These are phyloP conservation scores for Bucco capensis DNA, from an alignment of 2,113 vertebrate species.

Conservation along the genomic window DNA sequence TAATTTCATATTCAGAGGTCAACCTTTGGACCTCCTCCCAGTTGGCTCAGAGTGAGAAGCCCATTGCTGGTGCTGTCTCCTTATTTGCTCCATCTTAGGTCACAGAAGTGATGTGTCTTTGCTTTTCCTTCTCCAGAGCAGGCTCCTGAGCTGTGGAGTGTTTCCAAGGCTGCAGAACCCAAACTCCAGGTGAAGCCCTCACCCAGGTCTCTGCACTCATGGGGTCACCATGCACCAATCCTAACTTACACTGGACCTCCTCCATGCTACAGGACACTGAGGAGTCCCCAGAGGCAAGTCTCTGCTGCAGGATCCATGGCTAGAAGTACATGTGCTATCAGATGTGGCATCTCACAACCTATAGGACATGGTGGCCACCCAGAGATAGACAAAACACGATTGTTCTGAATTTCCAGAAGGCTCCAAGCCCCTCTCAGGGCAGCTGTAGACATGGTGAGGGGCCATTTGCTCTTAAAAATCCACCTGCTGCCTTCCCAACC, in stretches of 20 bases:
- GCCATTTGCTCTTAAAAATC: neutral
- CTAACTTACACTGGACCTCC: neutral
- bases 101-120: neutral
- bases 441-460: neutral
- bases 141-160: neutral
- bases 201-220: rapidly evolving
- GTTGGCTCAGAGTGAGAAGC: neutral
- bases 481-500: no score
- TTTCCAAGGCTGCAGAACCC: neutral
- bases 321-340: neutral
- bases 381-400: no score
- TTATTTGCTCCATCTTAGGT: neutral
- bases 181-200: neutral
- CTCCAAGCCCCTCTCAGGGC: neutral
- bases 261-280: neutral
- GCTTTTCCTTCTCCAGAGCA: neutral
- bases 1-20: slow-evolving; percentile 22
- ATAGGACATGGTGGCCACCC: rapidly evolving
- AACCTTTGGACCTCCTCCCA: neutral
- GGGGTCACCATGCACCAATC: neutral
- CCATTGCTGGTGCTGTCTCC: neutral
- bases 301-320: neutral
- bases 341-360: neutral
- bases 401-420: neutral
- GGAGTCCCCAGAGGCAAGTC: neutral